phyloP scores from a whole-genome alignment of 2,888 invertebrate genomes.

The Teleiodes luculella region DNA sequence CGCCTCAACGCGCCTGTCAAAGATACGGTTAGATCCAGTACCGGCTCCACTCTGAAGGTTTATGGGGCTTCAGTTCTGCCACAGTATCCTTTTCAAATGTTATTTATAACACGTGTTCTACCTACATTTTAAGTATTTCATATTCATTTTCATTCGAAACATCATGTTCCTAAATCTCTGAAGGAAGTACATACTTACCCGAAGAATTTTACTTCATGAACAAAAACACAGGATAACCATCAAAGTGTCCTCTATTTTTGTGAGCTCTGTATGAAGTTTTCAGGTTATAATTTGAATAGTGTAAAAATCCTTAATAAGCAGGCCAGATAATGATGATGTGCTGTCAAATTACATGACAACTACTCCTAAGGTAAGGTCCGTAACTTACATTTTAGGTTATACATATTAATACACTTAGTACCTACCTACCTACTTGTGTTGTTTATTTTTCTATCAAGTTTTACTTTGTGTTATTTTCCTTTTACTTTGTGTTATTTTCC shows the following conservation, averaged over 20 bases:
- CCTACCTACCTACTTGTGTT: too few species aligned
- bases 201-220: too few species aligned
- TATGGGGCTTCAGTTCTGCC: slow-evolving; percentile 49
- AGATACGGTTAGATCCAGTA: slow-evolving; percentile 54
- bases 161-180: too few species aligned
- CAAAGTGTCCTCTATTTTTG: too few species aligned
- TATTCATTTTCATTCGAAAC: too few species aligned
- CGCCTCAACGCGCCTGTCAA: slow-evolving; percentile 48
- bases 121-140: slow-evolving; percentile 3
- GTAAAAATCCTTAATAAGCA: slow-evolving; percentile 46
- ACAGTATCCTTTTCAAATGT: slow-evolving; percentile 66
- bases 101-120: slow-evolving; percentile 52
- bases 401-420: too few species aligned
- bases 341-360: slow-evolving; percentile 64
- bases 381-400: slow-evolving; percentile 12
- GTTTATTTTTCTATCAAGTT: too few species aligned
- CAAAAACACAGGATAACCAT: too few species aligned
- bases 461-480: neutral
- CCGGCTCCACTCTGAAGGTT: slow-evolving; percentile 61
- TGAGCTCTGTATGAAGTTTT: slow-evolving; percentile 14
- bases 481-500: neutral
- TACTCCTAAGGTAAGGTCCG: slow-evolving; percentile 58
- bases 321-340: slow-evolving; percentile 68
- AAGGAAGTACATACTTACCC: too few species aligned
- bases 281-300: slow-evolving; percentile 12